These are phyloP conservation scores for Xestia ashworthii DNA, from an alignment of 2,888 invertebrate species.

Conservation along the genomic window DNA sequence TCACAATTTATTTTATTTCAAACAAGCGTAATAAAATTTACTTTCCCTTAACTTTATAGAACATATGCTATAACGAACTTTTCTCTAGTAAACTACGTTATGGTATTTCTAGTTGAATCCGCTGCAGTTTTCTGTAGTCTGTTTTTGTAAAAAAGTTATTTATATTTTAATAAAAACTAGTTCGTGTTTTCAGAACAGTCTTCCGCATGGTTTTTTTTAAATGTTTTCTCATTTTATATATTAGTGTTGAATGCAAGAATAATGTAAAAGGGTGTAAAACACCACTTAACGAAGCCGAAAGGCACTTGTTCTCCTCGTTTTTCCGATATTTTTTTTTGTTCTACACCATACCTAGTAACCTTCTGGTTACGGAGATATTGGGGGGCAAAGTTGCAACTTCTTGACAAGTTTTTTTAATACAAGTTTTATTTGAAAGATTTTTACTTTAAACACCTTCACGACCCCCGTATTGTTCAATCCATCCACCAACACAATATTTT, in stretches of 20 bases:
- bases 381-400: no score
- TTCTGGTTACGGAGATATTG: no score
- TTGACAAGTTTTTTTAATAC: no score
- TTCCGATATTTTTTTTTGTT: no score
- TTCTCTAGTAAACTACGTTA: slow-evolving; percentile 28
- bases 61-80: slow-evolving; percentile 29
- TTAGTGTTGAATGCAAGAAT: not conserved
- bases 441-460: no score
- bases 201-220: not conserved
- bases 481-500: no score
- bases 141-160: slow-evolving; percentile 2
- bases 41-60: slow-evolving; percentile 55
- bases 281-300: no score
- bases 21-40: slow-evolving; percentile 51
- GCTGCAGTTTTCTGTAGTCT: slow-evolving; percentile 2
- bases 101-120: slow-evolving; percentile 27
- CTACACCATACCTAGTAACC: no score
- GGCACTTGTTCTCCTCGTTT: no score
- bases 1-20: slow-evolving; percentile 59
- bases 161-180: not conserved
- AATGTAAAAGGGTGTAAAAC: no score
- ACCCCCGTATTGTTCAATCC: no score
- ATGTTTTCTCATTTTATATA: not conserved
- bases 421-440: no score
- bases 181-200: not conserved